phyloP scores from a whole-genome alignment of 2,113 vertebrate species.

The Tamias sibiricus region DNA sequence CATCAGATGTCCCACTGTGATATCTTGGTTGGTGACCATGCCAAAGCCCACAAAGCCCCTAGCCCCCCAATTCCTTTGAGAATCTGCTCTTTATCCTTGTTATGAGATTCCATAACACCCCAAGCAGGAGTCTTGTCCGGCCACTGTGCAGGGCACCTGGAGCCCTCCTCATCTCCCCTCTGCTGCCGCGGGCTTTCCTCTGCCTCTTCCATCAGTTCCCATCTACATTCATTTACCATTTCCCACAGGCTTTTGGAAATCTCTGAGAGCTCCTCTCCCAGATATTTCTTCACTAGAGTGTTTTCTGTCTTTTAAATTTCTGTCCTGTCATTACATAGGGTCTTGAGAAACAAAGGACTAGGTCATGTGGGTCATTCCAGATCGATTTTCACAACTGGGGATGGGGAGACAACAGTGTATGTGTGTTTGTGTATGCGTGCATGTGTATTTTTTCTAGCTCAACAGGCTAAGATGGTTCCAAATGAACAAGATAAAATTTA shows the following conservation, averaged over 20 bases:
- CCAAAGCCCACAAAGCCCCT: neutral
- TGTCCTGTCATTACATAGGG: neutral
- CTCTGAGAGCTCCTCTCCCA: neutral
- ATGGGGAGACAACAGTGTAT: neutral
- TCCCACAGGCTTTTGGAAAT: neutral
- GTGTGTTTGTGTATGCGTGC: rapidly evolving
- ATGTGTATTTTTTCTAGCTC: neutral
- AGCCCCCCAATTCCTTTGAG: neutral
- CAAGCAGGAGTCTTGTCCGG: neutral
- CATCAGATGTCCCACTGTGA: neutral
- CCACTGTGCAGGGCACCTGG: neutral
- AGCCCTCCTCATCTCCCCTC: rapidly evolving
- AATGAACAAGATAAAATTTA: constrained; percentile 39
- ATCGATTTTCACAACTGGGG: neutral
- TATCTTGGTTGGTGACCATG: neutral
- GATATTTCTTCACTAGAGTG: neutral
- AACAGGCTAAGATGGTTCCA: neutral
- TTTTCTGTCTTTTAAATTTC: constrained; percentile 40
- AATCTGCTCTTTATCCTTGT: neutral
- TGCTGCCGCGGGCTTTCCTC: neutral
- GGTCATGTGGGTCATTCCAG: neutral
- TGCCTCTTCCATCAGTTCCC: neutral
- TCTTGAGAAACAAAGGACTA: neutral
- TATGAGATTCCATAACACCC: neutral
- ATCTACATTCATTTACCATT: neutral